Base-by-base conservation (phyloP, 2,797 vertebrate genomes). In the Gephyroberyx darwinii region DNA sequence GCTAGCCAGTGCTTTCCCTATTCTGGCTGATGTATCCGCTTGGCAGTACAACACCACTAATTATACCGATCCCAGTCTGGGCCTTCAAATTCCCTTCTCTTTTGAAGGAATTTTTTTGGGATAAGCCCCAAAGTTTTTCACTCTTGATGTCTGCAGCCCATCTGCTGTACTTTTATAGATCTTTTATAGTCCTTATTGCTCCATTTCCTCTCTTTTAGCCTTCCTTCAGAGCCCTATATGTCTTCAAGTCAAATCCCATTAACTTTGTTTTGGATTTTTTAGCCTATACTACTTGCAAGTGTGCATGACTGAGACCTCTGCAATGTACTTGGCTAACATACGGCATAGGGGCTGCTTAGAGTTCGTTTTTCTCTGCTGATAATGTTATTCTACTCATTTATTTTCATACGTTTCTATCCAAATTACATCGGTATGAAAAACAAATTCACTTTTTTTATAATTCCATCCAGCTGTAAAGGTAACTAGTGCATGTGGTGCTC, bases 31-130 rank as follows among this genome's bases (percentile, higher is more conserved):
- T 84, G 86, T 79, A 83, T 90, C 80, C 64, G 67, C 76, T 89
- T 83, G 85, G 91, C 87, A 83, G 7, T 20, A 37, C 70, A 68
- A 88, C 82, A 84, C 93, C 82, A 80, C 73, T 91, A 91, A 93
- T 93, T 94, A 93, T 73, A 77, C 84, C 14, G 71, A 86, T 88
- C 84, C 80, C 75, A 80, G 88, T 86, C 88, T 90, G 82, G 81
- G 81, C 78, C 80, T 87, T 85, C 72, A 86, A 87, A 88, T 86
- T 90, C 87, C 77, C 74, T 71, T 84, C 67, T 85, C 56, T 54
- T 81, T 82, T 83, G 64, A 68, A 69, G 72, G 77, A 85, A 77
- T 85, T 78, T 81, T 86, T 82, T 68, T 81, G 78, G 81, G 71
- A 63, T 65, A 4, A 68, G 65, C 67, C 71, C 80, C 85, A 79